A percentile compares a stretch with the other conserved stretches of the same genome.
Evolutionary conservation across 2,113 vertebrate genomes (phyloP).

Genomic region (Apodemus speciosus): DNA sequence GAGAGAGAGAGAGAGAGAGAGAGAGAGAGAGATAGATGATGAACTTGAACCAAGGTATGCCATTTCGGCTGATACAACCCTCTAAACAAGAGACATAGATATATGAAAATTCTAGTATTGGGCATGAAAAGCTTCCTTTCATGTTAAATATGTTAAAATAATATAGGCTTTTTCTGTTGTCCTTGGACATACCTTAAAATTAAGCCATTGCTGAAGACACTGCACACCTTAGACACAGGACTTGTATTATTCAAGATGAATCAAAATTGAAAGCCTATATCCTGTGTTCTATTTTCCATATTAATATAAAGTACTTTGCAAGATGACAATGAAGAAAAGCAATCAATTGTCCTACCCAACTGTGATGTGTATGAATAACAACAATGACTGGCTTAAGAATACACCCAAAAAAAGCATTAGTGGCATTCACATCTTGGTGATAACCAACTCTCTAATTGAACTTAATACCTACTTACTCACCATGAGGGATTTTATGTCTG

Average conservation of each 20-base stretch:
- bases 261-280: neutral
- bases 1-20: too few relatives aligned
- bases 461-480: neutral
- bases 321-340: neutral
- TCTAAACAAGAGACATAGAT: neutral
- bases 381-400: neutral
- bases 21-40: too few relatives aligned
- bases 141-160: neutral
- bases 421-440: neutral
- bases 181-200: neutral
- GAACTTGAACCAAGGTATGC: neutral
- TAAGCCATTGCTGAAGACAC: neutral
- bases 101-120: neutral
- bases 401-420: neutral
- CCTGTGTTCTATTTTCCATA: neutral
- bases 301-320: neutral
- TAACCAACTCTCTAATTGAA: neutral
- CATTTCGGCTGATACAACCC: neutral
- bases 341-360: neutral
- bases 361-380: neutral
- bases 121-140: neutral
- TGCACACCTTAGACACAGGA: neutral
- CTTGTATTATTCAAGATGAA: neutral
- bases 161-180: neutral
- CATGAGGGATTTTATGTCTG: neutral